phyloP scores from a whole-genome alignment of 2,797 vertebrate species.

The Sarcophilus harrisii region DNA sequence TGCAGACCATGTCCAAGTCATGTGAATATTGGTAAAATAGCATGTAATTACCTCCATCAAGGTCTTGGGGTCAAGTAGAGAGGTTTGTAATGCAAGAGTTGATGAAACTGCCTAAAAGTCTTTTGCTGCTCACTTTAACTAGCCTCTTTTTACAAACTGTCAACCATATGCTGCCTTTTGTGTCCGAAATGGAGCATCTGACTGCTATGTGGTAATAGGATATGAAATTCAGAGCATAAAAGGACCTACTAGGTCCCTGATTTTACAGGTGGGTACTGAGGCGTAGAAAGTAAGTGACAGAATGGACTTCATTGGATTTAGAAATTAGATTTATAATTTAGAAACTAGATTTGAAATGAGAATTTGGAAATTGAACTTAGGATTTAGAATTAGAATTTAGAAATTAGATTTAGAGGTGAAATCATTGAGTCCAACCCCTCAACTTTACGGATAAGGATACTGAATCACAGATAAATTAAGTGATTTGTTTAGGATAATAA shows the following conservation, averaged over 20 bases:
- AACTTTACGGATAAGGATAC: not conserved
- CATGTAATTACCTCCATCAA: slow-evolving; percentile 30
- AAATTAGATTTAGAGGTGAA: not conserved
- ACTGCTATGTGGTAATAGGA: not conserved
- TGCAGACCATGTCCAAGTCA: slow-evolving; percentile 29
- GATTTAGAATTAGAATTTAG: not conserved
- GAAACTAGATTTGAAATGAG: not conserved
- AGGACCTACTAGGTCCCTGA: not conserved
- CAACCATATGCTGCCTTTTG: not conserved
- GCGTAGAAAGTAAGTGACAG: not conserved
- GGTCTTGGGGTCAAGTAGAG: slow-evolving; percentile 60
- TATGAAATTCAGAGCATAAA: not conserved
- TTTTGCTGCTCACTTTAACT: not conserved
- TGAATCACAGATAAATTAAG: not conserved
- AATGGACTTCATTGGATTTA: not conserved
- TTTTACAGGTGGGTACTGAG: not conserved
- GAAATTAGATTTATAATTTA: not conserved
- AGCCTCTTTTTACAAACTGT: slow-evolving; percentile 7
- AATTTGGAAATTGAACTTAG: not conserved
- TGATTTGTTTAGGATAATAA: not conserved
- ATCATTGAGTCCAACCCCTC: not conserved
- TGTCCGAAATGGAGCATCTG: not conserved
- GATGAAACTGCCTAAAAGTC: not conserved
- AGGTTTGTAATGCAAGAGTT: not conserved
- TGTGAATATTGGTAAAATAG: slow-evolving; percentile 54